Evolutionary conservation across 2,797 vertebrate genomes (phyloP).

Genomic region (Phataginus tetradactyla): DNA sequence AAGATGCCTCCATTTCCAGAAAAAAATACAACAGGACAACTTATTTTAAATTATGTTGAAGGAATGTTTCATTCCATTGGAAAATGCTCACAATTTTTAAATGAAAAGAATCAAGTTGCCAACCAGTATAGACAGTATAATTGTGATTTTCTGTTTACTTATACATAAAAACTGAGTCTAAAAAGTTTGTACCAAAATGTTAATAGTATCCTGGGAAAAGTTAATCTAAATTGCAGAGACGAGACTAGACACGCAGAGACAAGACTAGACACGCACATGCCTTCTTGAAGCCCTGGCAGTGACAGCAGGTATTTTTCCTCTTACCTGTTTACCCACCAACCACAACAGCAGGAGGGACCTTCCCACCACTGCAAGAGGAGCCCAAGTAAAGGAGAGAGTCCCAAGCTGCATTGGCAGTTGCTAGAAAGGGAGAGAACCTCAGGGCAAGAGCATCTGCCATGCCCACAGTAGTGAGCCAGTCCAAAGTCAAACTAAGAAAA

Average conservation of each 20-base stretch:
- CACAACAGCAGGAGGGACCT: too few relatives aligned
- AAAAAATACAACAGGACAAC: neutral
- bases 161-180: neutral
- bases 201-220: neutral
- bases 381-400: neutral
- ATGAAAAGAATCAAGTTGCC: slow-evolving; percentile 6
- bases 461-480: neutral
- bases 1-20: slow-evolving; percentile 36
- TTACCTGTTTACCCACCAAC: neutral
- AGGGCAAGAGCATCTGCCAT: neutral
- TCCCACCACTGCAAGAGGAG: neutral
- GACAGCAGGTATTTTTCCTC: neutral
- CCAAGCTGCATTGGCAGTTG: fast-evolving
- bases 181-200: neutral
- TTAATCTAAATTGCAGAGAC: neutral
- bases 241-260: neutral
- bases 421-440: neutral
- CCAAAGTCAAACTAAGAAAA: neutral
- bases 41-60: slow-evolving; percentile 10
- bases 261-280: neutral
- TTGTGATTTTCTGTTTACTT: neutral
- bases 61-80: neutral
- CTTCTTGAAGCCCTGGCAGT: neutral
- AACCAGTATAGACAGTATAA: neutral
- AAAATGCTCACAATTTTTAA: slow-evolving; percentile 38